Percentiles rank a stretch among this genome's conserved stretches.
phyloP scores from a whole-genome alignment of 1,140 invertebrate genomes.

The Cotesia vestalis region DNA sequence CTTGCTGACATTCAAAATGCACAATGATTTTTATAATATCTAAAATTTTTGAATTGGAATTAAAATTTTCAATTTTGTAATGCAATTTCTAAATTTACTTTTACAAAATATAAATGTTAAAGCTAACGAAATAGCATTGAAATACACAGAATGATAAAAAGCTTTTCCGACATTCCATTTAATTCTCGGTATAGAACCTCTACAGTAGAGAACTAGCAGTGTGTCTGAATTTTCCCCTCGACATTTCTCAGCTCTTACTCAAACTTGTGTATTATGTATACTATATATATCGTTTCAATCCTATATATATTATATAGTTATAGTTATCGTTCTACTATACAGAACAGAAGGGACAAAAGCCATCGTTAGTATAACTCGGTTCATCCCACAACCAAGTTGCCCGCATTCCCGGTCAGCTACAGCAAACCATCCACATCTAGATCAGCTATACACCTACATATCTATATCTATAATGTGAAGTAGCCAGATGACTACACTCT shows the following conservation, averaged over 20 bases:
- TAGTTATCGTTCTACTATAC: background rate
- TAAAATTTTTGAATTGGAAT: too few species aligned
- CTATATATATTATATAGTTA: conserved; percentile 7
- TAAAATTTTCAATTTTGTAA: background rate
- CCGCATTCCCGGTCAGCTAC: too few species aligned
- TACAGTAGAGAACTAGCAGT: conserved; percentile 27
- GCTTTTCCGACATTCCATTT: conserved; percentile 38
- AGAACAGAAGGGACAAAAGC: conserved; percentile 45
- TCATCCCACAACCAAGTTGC: background rate
- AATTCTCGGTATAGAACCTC: conserved; percentile 34
- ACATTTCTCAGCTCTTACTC: conserved; percentile 12
- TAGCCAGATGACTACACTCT: too few species aligned
- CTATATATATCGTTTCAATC: background rate
- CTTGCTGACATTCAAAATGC: too few species aligned
- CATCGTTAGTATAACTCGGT: conserved; percentile 52
- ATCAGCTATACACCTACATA: too few species aligned
- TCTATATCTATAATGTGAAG: too few species aligned
- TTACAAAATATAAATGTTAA: background rate
- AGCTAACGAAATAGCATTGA: conserved; percentile 24
- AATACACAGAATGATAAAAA: conserved; percentile 45
- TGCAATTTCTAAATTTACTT: background rate
- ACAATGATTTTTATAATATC: too few species aligned
- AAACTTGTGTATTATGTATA: background rate
- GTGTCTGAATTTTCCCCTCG: conserved; percentile 10
- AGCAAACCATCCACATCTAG: too few species aligned